A percentile compares a stretch with the other conserved stretches of the same genome.
phyloP scores from a whole-genome alignment of 1,140 invertebrate species.

The Pantala flavescens region DNA sequence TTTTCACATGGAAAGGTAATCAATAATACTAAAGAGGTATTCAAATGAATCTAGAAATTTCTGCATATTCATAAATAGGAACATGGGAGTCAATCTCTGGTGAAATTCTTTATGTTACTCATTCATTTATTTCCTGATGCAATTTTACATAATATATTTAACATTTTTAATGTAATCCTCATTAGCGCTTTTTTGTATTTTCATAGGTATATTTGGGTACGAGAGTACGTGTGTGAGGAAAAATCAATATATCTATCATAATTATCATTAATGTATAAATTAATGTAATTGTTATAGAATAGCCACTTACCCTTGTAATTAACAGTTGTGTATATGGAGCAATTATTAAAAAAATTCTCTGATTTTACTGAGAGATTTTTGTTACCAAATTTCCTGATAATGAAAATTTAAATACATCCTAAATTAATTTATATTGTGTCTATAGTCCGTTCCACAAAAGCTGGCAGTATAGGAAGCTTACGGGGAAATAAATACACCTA shows the following conservation, averaged over 20 bases:
- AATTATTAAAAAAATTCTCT: neutral
- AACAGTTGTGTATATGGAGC: neutral
- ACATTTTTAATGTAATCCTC: neutral
- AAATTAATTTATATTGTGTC: too few species aligned
- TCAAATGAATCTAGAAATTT: neutral
- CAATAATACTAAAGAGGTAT: neutral
- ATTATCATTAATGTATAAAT: neutral
- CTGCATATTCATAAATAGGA: neutral
- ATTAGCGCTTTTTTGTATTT: constrained; percentile 1
- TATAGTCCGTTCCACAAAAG: too few species aligned
- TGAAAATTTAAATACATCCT: too few species aligned
- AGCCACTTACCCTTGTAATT: neutral
- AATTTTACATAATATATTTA: neutral
- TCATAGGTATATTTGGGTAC: neutral
- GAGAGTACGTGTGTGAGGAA: neutral
- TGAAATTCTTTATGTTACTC: neutral
- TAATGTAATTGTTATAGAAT: neutral
- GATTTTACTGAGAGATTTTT: neutral
- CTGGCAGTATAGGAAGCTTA: too few species aligned
- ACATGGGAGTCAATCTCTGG: neutral
- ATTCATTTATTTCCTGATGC: neutral
- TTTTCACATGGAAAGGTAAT: neutral
- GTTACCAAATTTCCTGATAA: too few species aligned
- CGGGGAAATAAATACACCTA: too few species aligned
- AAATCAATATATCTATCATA: neutral